A percentile compares a stretch with the other conserved stretches of the same genome.
phyloP scores from a whole-genome alignment of 1,140 invertebrate genomes.

The Cherax destructor region DNA sequence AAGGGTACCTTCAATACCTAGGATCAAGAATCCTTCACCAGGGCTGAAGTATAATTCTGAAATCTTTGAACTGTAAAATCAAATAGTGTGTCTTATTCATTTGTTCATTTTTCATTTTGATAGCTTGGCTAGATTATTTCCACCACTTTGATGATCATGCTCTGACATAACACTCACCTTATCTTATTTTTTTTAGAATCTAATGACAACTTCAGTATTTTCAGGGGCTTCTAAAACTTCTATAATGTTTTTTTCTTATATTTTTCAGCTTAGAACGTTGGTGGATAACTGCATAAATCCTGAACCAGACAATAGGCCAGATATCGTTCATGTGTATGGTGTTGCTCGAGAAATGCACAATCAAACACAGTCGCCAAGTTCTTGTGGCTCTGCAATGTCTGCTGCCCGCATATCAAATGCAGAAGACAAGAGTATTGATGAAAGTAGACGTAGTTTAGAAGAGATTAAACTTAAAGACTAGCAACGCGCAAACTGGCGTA shows the following conservation, averaged over 20 bases:
- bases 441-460: conserved; percentile 54
- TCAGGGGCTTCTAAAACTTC: too few species aligned
- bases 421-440: conserved; percentile 39
- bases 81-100: background rate
- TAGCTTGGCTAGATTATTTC: too few species aligned
- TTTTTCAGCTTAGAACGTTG: conserved; percentile 78
- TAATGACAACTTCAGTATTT: too few species aligned
- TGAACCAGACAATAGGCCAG: conserved; percentile 79
- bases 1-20: too few species aligned
- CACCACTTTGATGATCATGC: too few species aligned
- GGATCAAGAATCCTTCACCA: too few species aligned
- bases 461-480: conserved; percentile 53
- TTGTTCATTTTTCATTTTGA: background rate
- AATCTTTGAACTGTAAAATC: too few species aligned
- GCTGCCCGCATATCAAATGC: conserved; percentile 45
- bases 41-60: too few species aligned
- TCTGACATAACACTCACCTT: too few species aligned
- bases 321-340: conserved; percentile 77
- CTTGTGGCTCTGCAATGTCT: conserved; percentile 44
- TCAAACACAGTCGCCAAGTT: conserved; percentile 52
- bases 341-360: conserved; percentile 62
- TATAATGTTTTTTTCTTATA: background rate
- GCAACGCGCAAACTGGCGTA: conserved; percentile 64
- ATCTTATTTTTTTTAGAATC: too few species aligned
- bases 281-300: conserved; percentile 80